Base-by-base conservation (phyloP, 2,797 vertebrate genomes). In the Anisognathus igniventris region DNA sequence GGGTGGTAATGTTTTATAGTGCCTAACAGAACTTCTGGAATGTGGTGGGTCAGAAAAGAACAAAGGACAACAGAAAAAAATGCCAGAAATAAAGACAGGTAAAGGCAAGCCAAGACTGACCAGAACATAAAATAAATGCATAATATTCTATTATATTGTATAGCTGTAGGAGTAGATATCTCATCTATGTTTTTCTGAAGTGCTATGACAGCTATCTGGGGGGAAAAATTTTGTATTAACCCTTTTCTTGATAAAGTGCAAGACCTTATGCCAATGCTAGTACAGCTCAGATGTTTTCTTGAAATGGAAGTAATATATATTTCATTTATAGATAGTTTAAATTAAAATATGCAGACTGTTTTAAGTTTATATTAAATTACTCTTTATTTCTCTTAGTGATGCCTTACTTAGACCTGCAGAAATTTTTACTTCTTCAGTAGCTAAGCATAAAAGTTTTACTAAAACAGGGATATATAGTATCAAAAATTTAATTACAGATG, bases 1-100 rank as follows among this genome's bases (percentile, higher is more conserved):
- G 95, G 98, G 98, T 90, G 98, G 98, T 87, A 99, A 98, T 89
- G 98, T 99, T 98, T 98, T 98, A 98, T 96, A 98, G 97, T 98
- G 96, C 98, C 98, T 99, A 99, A 98, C 95, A 98, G 98, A 93
- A 96, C 97, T 98, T 98, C 99, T 99, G 98, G 94, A 98, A 94
- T 94, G 35, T 91, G 73, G 91, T 86, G 94, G 82, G 88, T 97
- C 65, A 97, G 66, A 92, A 89, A 87, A 93, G 37, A 93, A 94
- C 79, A 76, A 13, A 89, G n/a, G 74, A 90, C 24, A 86, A 61
- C 40, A 91, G 6, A 89, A 93, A 90, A 95, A 92, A 87, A 98
- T 19, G 89, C 86, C 97, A 97, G 90, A 97, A 97, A 98, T 86
- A 97, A 95, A 95, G 72, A 95, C 17, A 92, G 19, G 65, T 86